A percentile compares a stretch with the other conserved stretches of the same genome.
Conservation (phyloP, 2,113 vertebrate species). For the Phalacrocorax brasilianus region DNA sequence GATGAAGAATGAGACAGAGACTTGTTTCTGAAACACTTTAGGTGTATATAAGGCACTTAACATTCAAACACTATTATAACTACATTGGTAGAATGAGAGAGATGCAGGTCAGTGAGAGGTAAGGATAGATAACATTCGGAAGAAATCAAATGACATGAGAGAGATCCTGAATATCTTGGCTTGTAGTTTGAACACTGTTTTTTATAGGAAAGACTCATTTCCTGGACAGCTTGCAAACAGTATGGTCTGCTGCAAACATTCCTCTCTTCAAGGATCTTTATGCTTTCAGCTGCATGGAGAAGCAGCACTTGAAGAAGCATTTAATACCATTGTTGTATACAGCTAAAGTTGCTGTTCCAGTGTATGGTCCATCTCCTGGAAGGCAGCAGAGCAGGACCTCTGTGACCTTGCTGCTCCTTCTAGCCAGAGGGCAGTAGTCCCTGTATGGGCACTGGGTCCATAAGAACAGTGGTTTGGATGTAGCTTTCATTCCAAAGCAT, state of each 20-base stretch:
- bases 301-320: neutral
- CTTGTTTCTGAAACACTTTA: neutral
- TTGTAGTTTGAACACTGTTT: neutral
- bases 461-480: neutral
- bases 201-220: slow-evolving; percentile 27
- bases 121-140: neutral
- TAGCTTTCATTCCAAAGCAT: neutral
- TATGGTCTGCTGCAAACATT: neutral
- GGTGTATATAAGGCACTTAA: neutral
- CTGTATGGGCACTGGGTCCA: neutral
- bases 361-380: neutral
- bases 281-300: neutral
- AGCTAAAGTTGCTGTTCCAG: neutral
- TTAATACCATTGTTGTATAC: neutral
- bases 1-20: neutral
- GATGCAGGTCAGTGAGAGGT: neutral
- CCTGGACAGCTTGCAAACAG: slow-evolving; percentile 48
- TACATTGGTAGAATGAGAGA: neutral
- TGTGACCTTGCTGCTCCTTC: neutral
- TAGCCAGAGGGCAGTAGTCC: neutral
- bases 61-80: neutral
- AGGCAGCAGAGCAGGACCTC: neutral
- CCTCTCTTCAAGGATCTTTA: neutral
- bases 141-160: neutral
- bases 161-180: neutral